These are phyloP conservation scores for Falco biarmicus DNA, from an alignment of 2,797 vertebrate species.

Conservation along the genomic window DNA sequence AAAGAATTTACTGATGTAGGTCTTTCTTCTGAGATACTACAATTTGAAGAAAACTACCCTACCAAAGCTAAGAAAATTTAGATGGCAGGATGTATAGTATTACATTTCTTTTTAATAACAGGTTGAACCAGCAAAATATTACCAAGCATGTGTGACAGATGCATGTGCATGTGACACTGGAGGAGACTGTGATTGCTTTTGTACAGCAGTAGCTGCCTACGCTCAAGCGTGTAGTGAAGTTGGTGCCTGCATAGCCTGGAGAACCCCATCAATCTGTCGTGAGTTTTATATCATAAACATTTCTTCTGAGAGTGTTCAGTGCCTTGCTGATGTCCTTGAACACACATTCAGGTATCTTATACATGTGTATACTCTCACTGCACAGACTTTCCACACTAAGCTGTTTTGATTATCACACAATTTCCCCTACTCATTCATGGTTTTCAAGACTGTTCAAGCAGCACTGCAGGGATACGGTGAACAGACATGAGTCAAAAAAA, in stretches of 20 bases:
- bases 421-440: neutral
- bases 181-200: constrained; percentile 93
- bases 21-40: neutral
- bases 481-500: neutral
- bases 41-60: neutral
- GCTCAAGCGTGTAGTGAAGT: constrained; percentile 87
- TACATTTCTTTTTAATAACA: constrained; percentile 51
- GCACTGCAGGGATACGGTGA: neutral
- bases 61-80: neutral
- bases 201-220: constrained; percentile 90
- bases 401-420: neutral
- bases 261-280: constrained; percentile 90
- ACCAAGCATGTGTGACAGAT: constrained; percentile 89
- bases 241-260: constrained; percentile 86
- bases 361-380: neutral
- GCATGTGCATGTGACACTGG: constrained; percentile 91
- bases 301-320: neutral
- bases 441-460: neutral
- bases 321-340: neutral
- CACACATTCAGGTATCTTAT: neutral
- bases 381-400: neutral
- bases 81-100: neutral
- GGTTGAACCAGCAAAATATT: constrained; percentile 89
- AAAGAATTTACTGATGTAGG: neutral
- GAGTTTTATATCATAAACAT: constrained; percentile 72